Evolutionary conservation across 2,888 invertebrate species (phyloP).

Genomic region (Erebia epiphron): DNA sequence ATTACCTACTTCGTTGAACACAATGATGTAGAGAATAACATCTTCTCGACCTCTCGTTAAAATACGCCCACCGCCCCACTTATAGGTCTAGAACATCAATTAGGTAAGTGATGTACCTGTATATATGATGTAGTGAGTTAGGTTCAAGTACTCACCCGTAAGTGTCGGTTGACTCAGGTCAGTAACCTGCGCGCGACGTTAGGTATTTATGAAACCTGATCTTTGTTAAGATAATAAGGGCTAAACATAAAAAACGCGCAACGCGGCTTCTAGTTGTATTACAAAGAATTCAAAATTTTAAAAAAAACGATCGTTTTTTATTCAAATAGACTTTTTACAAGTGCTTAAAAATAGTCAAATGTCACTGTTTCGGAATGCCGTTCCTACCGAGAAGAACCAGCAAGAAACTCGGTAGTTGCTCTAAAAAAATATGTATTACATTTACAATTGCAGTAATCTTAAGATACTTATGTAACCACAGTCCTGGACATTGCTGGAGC

Average conservation of each 20-base stretch:
- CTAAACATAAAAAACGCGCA: not conserved
- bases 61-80: slow-evolving; percentile 15
- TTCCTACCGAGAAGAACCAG: too few species aligned
- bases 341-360: too few species aligned
- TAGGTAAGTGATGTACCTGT: slow-evolving; percentile 32
- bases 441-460: too few species aligned
- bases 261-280: too few species aligned
- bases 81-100: slow-evolving; percentile 34
- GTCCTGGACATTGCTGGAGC: too few species aligned
- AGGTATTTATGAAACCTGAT: slow-evolving; percentile 18
- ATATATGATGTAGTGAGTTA: not conserved
- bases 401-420: too few species aligned
- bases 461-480: too few species aligned
- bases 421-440: too few species aligned
- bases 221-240: not conserved
- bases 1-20: not conserved
- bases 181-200: slow-evolving; percentile 25
- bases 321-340: too few species aligned
- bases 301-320: too few species aligned
- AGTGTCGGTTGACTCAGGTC: slow-evolving; percentile 33
- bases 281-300: too few species aligned
- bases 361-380: too few species aligned
- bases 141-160: not conserved
- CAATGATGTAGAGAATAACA: not conserved
- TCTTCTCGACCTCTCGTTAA: not conserved